Base-by-base conservation (phyloP, 2,888 invertebrate species). In the Protophormia terraenovae region DNA sequence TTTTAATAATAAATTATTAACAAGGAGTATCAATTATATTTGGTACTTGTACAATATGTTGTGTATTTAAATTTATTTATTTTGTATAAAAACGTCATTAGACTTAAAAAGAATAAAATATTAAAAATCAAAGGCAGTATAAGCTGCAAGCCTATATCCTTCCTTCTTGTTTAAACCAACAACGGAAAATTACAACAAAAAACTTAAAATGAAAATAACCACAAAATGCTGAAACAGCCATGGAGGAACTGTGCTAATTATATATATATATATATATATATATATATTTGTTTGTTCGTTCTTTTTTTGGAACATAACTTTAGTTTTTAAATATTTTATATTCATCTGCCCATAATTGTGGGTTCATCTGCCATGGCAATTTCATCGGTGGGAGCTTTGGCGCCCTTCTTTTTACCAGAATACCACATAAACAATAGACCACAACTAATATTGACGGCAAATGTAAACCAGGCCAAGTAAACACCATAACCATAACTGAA, bases 291-390 rank as follows among this genome's bases (percentile, higher is more conserved):
- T n/a, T n/a, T n/a, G n/a, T n/a, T n/a, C n/a, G n/a, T n/a, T n/a
- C n/a, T 45, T 60, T 69, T 41, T 41, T 35, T 58, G 24, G 32
- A 58, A 29, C 16, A 72, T 27, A 45, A 22, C 27, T 53, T 10
- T 22, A 45, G 3, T 16, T 75, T n/a, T 16, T 6, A 14, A 22
- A 32, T 3, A 45, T 10, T 38, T 14, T 53, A 76, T 47, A 32
- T 78, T 90, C 89, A 95, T 94, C 95, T 94, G 88, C 95, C 95
- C 86, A 97, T 96, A 90, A 96, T 96, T 53, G 96, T 96, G 0
- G 97, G 96, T 89, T 97, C 97, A 89, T 97, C 97, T 5, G 96
- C 97, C 95, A 96, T 95, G 0, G 96, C 97, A 50, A 96, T 93
- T 90, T 97, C 96, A 87, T 96, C 96, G n/a, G 95, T 96, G 4